phyloP scores from a whole-genome alignment of 2,113 vertebrate species.

The Oreotrochilus melanogaster region DNA sequence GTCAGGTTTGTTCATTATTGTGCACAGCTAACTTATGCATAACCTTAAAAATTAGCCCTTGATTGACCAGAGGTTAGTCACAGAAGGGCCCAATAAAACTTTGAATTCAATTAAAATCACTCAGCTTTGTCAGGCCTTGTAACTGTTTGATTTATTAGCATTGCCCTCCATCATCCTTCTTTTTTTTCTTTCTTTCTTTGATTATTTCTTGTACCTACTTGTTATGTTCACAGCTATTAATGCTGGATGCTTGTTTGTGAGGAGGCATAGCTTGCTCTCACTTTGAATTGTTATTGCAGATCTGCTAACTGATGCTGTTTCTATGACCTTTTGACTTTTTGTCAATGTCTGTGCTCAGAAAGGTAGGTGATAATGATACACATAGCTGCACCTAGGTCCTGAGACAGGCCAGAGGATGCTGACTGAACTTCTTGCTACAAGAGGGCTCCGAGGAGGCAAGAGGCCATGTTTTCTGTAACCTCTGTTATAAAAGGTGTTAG shows the following conservation, averaged over 20 bases:
- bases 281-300: neutral
- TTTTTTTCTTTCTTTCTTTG: neutral
- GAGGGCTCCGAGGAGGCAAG: neutral
- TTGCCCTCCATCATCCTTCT: neutral
- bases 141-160: neutral
- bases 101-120: neutral
- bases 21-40: neutral
- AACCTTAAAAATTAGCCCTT: neutral
- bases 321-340: neutral
- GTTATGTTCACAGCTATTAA: neutral
- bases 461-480: neutral
- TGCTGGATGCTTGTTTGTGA: neutral
- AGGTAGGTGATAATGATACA: neutral
- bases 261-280: rapidly evolving
- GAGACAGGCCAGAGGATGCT: neutral
- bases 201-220: neutral
- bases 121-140: neutral
- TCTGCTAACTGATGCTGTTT: neutral
- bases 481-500: neutral
- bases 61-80: neutral
- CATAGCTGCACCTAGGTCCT: neutral
- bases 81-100: neutral
- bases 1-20: neutral
- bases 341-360: neutral
- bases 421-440: neutral